Evolutionary conservation across 2,888 invertebrate genomes (phyloP).

Genomic region (Caenorhabditis auriculariae): DNA sequence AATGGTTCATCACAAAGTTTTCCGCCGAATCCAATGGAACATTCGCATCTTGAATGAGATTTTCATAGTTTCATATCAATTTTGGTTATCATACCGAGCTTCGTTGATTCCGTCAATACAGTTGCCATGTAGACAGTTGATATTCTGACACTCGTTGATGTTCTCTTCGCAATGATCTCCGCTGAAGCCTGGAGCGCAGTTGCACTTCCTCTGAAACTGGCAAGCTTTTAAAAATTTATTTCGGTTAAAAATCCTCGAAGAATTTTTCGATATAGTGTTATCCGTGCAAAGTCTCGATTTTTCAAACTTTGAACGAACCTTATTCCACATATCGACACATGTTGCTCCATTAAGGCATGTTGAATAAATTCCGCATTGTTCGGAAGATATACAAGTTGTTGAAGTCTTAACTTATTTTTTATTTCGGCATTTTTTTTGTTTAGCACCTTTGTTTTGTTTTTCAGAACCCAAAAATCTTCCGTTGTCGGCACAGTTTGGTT

Average conservation of each 20-base stretch:
- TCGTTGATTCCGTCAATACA: constrained; percentile 38
- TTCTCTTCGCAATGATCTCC: constrained; percentile 49
- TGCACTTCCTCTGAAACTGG: constrained; percentile 19
- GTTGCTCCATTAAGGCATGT: constrained; percentile 38
- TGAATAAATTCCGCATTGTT: constrained; percentile 37
- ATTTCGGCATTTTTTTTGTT: background rate
- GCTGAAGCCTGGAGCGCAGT: constrained; percentile 39
- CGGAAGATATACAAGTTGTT: constrained; percentile 32
- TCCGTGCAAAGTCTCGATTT: background rate
- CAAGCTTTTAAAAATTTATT: background rate
- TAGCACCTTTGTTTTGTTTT: constrained; percentile 13
- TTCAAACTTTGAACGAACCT: background rate
- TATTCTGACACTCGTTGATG: constrained; percentile 41
- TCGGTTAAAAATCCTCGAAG: background rate
- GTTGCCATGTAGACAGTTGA: constrained; percentile 28
- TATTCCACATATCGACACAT: constrained; percentile 44
- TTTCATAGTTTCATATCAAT: background rate
- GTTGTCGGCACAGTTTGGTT: constrained; percentile 18
- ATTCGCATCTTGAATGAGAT: constrained; percentile 40
- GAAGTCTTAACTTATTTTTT: constrained; percentile 5
- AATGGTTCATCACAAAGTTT: constrained; percentile 30
- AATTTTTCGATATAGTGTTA: background rate
- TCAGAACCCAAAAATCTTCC: constrained; percentile 14
- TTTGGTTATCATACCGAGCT: constrained; percentile 13
- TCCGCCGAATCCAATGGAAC: constrained; percentile 44